Base-by-base conservation (phyloP, 53 echinoderm and acorn worm genomes). In the Astropecten irregularis region DNA sequence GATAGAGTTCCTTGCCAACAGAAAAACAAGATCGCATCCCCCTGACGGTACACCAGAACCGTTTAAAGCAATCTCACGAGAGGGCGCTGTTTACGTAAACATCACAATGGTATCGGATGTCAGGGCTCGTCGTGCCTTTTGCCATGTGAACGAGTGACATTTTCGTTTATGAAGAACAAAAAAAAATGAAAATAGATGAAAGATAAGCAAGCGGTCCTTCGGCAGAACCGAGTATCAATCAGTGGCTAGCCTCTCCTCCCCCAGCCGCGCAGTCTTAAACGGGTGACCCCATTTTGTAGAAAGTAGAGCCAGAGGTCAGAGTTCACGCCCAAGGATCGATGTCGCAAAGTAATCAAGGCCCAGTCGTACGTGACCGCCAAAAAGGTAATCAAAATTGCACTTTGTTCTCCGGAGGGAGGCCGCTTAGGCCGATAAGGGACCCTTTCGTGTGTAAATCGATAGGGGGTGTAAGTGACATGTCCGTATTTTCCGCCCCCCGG, bases 381-480 rank as follows among this genome's bases (percentile, higher is more conserved):
- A 47, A 61, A 44, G 46, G 62, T 62, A 79, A 79, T 79, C 79
- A 79, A 29, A 46, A 29, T 60, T 79, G 79, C 62, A 79, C 79
- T 79, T 79, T 79, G n/a, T 79, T 79, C 79, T 62, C 79, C 79
- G 61, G 62, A 27, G 79, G 79, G 79, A 79, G 79, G 60, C 9
- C 8, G 60, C 46, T 30, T 6, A 11, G 46, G 60, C 15, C 10
- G 60, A 79, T 28, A 9, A 3, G 46, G 60, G 79, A 27, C 61
- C 46, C 30, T 8, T 40, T 76, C 40, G 79, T 44, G 77, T 42
- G 77, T 61, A 77, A 79, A 79, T 9, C 79, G 61, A 79, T 62
- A 79, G 60, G 40, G 40, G 55, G 58, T 60, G 46, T 61, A 33
- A 79, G 63, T 49, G 79, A 18, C 61, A 62, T 62, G 79, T 79